Evolutionary conservation across 2,888 invertebrate species (phyloP).

Genomic region (Bhutanitis thaidina): DNA sequence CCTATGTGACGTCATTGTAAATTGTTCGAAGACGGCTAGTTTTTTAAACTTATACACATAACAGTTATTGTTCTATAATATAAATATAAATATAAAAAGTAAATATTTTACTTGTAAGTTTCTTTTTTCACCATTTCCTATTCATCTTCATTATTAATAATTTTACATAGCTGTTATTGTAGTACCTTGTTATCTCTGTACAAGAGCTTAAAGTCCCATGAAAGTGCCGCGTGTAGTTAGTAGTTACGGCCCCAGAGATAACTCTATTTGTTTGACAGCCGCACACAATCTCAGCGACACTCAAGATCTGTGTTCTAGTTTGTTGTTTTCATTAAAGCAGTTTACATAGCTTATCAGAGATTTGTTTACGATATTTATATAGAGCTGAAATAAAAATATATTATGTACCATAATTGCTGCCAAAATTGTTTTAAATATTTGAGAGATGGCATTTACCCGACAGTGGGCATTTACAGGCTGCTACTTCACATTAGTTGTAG

Average conservation of each 20-base stretch:
- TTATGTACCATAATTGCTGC: no score
- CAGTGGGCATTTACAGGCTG: no score
- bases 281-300: constrained; percentile 12
- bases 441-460: no score
- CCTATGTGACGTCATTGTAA: no score
- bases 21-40: no score
- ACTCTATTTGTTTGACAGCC: constrained; percentile 17
- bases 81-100: no score
- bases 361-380: constrained; percentile 1
- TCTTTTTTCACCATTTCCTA: no score
- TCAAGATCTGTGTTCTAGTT: constrained; percentile 9
- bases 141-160: no score
- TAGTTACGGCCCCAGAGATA: constrained; percentile 8
- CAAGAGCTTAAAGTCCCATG: constrained; percentile 1
- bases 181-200: background rate
- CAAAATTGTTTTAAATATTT: background rate
- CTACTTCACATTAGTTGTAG: no score
- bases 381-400: background rate
- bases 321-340: constrained; percentile 14
- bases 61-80: no score
- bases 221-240: constrained; percentile 7
- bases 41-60: no score
- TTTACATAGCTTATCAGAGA: constrained; percentile 10
- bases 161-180: background rate
- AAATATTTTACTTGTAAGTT: no score